Evolutionary conservation across 2,113 vertebrate genomes (phyloP), one percentile per base, ranked within the genome.

Genomic region (Tachysurus vachellii): DNA sequence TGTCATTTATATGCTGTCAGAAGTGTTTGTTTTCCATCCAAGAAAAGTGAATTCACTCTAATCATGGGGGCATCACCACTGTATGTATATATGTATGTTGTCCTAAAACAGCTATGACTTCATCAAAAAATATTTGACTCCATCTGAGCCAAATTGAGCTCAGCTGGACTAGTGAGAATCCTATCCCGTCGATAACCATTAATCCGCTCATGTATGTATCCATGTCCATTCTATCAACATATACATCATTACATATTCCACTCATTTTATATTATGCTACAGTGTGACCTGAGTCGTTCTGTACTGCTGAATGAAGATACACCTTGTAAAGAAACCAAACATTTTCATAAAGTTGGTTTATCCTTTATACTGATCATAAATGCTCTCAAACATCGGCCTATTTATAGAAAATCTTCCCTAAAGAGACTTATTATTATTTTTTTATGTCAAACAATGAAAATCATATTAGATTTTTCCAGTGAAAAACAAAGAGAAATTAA

Each of bases 81-180:
- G 94, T 95, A 95, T 95, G 93, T 96, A 95, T 95, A 93, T 95
- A 95, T 95, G 94, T 95, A 94, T 95, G 94, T 95, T 92, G 88
- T 92, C 90, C 56, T 81, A 83, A 82, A 73, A 61, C 83, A 91
- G 42, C 17, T 23, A 71, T 79, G 75, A 1, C 14, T 28, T 79
- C 8, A 28, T 23, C 28, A 13, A 47, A 36, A 66, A 70, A 54
- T 21, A 31, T 70, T 79, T 53, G 0, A 28, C 26, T 31, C 11
- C 59, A 23, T 54, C 57, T 54, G n/a, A 66, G 47, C 75, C 75
- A 56, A 68, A 70, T 36, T 36, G 56, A 56, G 54, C 57, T 86
- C 56, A 64, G 59, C 62, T 85, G 82, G 85, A 84, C 44, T 86
- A 36, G 31, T 64, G 66, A 73, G 47, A 61, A 26, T 42, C 54